phyloP scores from a whole-genome alignment of 2,797 vertebrate genomes.

The Enteromius viviparus region DNA sequence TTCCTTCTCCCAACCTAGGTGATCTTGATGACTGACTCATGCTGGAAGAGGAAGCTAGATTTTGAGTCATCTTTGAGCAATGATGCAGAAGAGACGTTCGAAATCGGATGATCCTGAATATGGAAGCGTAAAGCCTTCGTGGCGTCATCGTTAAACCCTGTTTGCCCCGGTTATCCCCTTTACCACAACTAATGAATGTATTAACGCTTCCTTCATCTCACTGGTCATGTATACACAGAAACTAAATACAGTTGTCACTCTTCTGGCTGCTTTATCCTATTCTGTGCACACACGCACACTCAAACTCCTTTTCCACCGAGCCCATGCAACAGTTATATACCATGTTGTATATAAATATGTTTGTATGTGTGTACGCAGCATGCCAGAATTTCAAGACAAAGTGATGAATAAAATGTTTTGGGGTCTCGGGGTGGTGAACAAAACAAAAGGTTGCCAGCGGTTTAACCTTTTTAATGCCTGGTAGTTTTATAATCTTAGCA shows the following conservation, averaged over 20 bases:
- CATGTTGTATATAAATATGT: neutral
- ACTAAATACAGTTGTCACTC: slow-evolving; percentile 21
- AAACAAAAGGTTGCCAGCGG: neutral
- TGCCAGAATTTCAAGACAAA: neutral
- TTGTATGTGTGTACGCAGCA: neutral
- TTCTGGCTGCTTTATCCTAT: slow-evolving; percentile 20
- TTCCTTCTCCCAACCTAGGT: slow-evolving; percentile 66
- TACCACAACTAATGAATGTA: slow-evolving; percentile 31
- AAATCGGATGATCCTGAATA: slow-evolving; percentile 61
- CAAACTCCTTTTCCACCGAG: neutral
- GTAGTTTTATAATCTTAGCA: neutral
- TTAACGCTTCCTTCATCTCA: slow-evolving; percentile 17
- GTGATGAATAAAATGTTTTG: neutral
- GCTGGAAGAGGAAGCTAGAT: slow-evolving; percentile 42
- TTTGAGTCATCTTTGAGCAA: slow-evolving; percentile 41
- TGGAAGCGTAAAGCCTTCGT: slow-evolving; percentile 48
- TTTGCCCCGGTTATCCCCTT: slow-evolving; percentile 23
- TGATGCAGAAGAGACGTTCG: slow-evolving; percentile 16
- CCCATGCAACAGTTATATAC: slow-evolving; percentile 3
- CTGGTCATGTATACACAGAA: slow-evolving; percentile 20
- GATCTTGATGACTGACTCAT: slow-evolving; percentile 54
- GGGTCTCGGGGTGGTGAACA: neutral
- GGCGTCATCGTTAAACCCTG: slow-evolving; percentile 11
- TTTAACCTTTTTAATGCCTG: neutral
- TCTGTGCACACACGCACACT: slow-evolving; percentile 17